Conservation (phyloP, 2,888 invertebrate genomes). For the Ectemnius lituratus region DNA sequence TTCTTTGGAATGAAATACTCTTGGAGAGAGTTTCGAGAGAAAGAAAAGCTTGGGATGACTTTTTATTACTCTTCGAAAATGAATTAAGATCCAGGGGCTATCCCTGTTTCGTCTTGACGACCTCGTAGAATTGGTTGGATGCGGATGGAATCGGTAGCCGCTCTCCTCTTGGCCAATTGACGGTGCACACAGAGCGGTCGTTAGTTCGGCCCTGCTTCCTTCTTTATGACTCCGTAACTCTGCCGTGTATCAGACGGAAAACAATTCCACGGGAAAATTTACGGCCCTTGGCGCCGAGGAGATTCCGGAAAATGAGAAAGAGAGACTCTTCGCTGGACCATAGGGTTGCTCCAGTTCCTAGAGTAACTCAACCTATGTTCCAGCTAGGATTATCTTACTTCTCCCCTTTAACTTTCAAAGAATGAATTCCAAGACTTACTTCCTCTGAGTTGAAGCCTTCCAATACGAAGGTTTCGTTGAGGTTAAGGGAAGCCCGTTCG, state of each 20-base stretch:
- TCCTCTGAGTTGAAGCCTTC: no score
- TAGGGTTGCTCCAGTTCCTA: no score
- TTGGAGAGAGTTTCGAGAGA: no score
- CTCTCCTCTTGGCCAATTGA: constrained; percentile 31
- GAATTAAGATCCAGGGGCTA: not conserved
- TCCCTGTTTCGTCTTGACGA: no score
- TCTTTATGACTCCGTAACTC: constrained; percentile 56
- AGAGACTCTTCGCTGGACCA: no score
- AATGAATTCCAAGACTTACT: no score
- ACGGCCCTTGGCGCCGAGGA: not conserved
- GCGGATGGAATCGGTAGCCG: constrained; percentile 26
- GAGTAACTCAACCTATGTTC: no score
- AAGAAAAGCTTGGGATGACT: no score
- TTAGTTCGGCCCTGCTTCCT: constrained; percentile 45
- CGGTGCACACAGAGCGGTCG: constrained; percentile 45
- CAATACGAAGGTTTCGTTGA: no score
- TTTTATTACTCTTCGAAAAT: not conserved
- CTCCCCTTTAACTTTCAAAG: no score
- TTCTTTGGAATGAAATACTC: no score
- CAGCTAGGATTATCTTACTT: no score
- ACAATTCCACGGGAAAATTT: constrained; percentile 29
- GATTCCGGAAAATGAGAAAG: constrained; percentile 17
- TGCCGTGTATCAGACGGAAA: constrained; percentile 32
- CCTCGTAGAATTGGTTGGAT: not conserved
- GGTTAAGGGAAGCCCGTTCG: constrained; percentile 14